Base-by-base conservation (phyloP, 1,140 invertebrate genomes). In the Marisa cornuarietis region DNA sequence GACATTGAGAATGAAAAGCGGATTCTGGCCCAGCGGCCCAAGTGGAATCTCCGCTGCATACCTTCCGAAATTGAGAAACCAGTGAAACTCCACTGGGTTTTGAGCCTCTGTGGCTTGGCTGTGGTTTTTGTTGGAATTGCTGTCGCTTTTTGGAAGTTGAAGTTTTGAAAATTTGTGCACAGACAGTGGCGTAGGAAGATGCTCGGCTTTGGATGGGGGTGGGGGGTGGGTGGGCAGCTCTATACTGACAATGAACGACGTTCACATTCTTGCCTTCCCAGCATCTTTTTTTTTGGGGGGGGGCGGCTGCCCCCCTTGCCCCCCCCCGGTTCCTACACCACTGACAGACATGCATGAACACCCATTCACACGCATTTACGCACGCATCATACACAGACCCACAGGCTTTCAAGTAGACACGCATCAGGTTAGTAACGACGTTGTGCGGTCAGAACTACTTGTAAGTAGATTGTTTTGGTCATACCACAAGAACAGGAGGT, bases 31-130 rank as follows among this genome's bases (percentile, higher is more conserved):
- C 62, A 68, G 20, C 65, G 51, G 58, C 76, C 76, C 0, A n/a
- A 63, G 54, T 77, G 76, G 76, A 42, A 77, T 51, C 42, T 63
- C 5, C 61, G 54, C 16, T 77, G 52, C 51, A 20, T 68, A 63
- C 76, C 76, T 14, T 63, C 65, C 51, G 62, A 42, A 63, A 20
- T 77, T 22, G 31, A 61, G 16, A 63, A 76, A 4, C 14, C 26
- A 42, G 49, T n/a, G 13, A 51, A 51, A 49, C 14, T 42, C n/a
- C 22, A 24, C 3, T 4, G 69, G 31, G 69, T 10, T 20, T 71
- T 31, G 71, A 49, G 49, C 13, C 52, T 42, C 18, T 52, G 51
- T 5, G n/a, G 14, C 11, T 22, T 14, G 42, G 75, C 52, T 22
- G 58, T 26, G n/a, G 58, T 22, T 16, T 31, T 58, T 13, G 26